Conservation (phyloP, 2,888 invertebrate species). For the Ectemnius lituratus region DNA sequence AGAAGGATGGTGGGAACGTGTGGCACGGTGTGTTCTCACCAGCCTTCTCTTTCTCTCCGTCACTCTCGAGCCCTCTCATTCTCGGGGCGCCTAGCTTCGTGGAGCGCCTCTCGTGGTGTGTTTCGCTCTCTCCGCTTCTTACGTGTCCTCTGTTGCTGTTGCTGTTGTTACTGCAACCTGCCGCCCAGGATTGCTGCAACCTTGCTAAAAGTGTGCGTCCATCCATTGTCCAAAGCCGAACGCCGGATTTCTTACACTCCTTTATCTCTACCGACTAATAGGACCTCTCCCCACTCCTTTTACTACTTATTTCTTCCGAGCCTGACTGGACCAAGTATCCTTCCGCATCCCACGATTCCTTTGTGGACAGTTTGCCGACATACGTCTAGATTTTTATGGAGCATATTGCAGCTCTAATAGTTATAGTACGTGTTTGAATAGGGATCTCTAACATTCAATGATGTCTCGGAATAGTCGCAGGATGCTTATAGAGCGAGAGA, state of each 20-base stretch:
- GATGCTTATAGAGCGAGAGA: too few species aligned
- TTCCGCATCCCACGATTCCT: too few species aligned
- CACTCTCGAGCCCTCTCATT: not conserved
- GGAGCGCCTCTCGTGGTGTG: conserved; percentile 35
- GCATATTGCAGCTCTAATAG: too few species aligned
- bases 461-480: too few species aligned
- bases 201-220: conserved; percentile 36
- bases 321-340: too few species aligned
- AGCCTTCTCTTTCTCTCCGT: conserved; percentile 60
- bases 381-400: too few species aligned
- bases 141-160: conserved; percentile 30
- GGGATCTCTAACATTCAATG: too few species aligned
- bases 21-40: conserved; percentile 77
- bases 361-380: too few species aligned
- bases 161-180: conserved; percentile 62
- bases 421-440: too few species aligned
- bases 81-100: conserved; percentile 58
- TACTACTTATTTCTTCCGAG: too few species aligned
- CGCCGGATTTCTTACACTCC: conserved; percentile 13
- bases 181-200: conserved; percentile 35
- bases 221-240: conserved; percentile 46
- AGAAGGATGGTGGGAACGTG: conserved; percentile 77
- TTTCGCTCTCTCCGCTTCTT: too few species aligned
- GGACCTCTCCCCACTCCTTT: not conserved
- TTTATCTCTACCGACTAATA: conserved; percentile 40